These are phyloP conservation scores for Drosophila pseudotalamancana DNA, from an alignment of 2,888 invertebrate species.

Conservation along the genomic window DNA sequence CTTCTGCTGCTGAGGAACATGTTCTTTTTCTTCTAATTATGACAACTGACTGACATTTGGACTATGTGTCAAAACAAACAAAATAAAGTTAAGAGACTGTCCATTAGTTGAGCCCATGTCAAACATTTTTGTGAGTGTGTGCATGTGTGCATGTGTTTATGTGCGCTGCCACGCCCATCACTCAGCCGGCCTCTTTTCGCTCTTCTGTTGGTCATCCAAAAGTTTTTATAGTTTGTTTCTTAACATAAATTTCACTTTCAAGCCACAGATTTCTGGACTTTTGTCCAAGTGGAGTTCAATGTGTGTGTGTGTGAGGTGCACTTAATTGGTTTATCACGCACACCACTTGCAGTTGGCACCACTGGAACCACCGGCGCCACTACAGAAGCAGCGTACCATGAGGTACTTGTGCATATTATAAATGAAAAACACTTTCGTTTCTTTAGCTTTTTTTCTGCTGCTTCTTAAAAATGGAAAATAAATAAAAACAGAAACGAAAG, in stretches of 20 bases:
- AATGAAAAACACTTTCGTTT: slow-evolving; percentile 76
- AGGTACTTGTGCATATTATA: slow-evolving; percentile 16
- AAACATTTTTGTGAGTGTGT: slow-evolving; percentile 1
- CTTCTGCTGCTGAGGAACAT: slow-evolving; percentile 24
- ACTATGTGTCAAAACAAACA: slow-evolving; percentile 49
- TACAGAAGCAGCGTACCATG: slow-evolving; percentile 26
- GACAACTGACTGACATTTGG: slow-evolving; percentile 57
- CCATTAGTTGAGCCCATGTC: slow-evolving; percentile 39
- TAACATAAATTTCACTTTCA: slow-evolving; percentile 53
- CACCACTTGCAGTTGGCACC: slow-evolving; percentile 66
- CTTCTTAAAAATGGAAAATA: slow-evolving; percentile 22
- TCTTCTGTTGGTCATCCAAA: neutral
- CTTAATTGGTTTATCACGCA: slow-evolving; percentile 79
- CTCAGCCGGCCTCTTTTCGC: neutral
- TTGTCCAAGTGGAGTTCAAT: slow-evolving; percentile 16
- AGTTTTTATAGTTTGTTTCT: slow-evolving; percentile 14
- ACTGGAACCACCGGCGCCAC: slow-evolving; percentile 14
- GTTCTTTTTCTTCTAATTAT: slow-evolving; percentile 35
- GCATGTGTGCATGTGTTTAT: too few species aligned
- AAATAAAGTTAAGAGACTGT: slow-evolving; percentile 17
- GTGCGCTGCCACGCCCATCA: slow-evolving; percentile 21
- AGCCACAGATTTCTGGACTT: slow-evolving; percentile 33
- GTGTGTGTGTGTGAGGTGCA: slow-evolving; percentile 20
- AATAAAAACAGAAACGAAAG: slow-evolving; percentile 49
- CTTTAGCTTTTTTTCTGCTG: neutral